These are phyloP conservation scores for Cephus pygmeus DNA, from an alignment of 2,888 invertebrate species.

Conservation along the genomic window DNA sequence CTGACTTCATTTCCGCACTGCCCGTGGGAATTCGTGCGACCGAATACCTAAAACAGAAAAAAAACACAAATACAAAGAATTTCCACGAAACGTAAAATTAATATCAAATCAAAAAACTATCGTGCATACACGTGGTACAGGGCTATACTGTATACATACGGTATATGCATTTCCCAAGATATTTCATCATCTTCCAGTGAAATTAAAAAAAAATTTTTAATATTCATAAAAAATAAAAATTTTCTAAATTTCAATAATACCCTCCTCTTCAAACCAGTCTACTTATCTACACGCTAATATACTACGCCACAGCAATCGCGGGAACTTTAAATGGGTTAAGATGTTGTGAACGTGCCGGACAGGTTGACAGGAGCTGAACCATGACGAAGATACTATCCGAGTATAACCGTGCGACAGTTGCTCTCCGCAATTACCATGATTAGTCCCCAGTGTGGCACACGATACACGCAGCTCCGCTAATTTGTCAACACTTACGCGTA, in stretches of 20 bases:
- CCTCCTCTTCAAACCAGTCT: background rate
- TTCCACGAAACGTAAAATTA: too few species aligned
- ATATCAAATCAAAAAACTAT: too few species aligned
- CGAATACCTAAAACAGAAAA: conserved; percentile 27
- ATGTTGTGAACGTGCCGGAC: conserved; percentile 54
- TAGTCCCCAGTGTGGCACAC: conserved; percentile 35
- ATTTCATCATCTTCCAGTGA: too few species aligned
- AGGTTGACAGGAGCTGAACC: conserved; percentile 63
- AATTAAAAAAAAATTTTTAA: background rate
- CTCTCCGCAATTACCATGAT: conserved; percentile 61
- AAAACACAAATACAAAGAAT: conserved; percentile 36
- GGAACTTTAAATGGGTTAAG: conserved; percentile 44
- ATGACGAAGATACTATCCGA: conserved; percentile 60
- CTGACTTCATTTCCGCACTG: conserved; percentile 34
- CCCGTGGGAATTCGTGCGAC: conserved; percentile 38
- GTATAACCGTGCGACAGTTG: conserved; percentile 41
- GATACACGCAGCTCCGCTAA: conserved; percentile 53
- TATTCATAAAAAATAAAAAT: background rate
- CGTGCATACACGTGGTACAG: too few species aligned
- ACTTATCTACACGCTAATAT: background rate
- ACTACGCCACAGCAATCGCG: background rate
- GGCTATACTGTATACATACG: too few species aligned
- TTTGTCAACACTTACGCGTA: conserved; percentile 54
- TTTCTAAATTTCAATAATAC: background rate
- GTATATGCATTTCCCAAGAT: too few species aligned